Evolutionary conservation across 2,888 invertebrate species (phyloP).

Genomic region (Lacanobia wlatinum): DNA sequence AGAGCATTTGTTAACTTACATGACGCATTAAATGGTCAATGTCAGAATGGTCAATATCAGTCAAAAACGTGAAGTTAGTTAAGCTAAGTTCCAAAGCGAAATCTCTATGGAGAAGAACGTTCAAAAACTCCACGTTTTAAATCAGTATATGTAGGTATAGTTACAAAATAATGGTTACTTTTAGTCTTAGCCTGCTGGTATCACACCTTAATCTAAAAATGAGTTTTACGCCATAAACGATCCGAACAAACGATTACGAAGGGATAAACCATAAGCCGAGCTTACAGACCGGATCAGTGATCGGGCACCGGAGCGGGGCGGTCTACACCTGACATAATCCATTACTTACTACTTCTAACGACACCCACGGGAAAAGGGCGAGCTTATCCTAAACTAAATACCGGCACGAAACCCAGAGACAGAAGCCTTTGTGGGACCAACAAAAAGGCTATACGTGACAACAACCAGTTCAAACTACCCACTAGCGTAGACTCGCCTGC

Average conservation of each 20-base stretch:
- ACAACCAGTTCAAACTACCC: constrained; percentile 1
- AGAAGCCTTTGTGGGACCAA: constrained; percentile 13
- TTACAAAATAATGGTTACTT: too few relatives aligned
- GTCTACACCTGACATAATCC: constrained; percentile 49
- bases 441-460: constrained; percentile 20
- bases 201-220: constrained; percentile 31
- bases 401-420: constrained; percentile 7
- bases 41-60: too few relatives aligned
- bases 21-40: too few relatives aligned
- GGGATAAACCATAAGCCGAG: constrained; percentile 46
- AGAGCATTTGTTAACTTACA: too few relatives aligned
- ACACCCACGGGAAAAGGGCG: constrained; percentile 40
- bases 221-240: constrained; percentile 32
- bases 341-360: constrained; percentile 51
- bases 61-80: too few relatives aligned
- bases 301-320: constrained; percentile 29
- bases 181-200: not conserved
- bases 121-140: too few relatives aligned
- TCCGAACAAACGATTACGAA: constrained; percentile 35
- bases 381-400: constrained; percentile 46
- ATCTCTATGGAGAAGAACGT: too few relatives aligned
- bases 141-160: too few relatives aligned
- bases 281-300: constrained; percentile 43
- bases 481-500: not conserved
- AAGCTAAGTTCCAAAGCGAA: too few relatives aligned